These are phyloP conservation scores for Heteropelma amictum DNA, from an alignment of 2,888 invertebrate species.

Conservation along the genomic window DNA sequence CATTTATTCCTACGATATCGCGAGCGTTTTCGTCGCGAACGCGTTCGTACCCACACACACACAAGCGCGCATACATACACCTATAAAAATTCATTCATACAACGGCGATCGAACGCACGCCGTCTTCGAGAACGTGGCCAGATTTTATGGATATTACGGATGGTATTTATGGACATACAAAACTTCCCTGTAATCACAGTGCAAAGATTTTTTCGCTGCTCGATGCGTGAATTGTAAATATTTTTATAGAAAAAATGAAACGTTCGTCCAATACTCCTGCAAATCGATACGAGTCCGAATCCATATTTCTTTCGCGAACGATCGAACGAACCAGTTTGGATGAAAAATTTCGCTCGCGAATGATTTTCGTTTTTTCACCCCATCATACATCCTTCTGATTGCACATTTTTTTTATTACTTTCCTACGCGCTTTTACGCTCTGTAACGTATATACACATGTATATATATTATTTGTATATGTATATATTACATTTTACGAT, in stretches of 20 bases:
- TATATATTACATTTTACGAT: slow-evolving; percentile 20
- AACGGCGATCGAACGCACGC: slow-evolving; percentile 41
- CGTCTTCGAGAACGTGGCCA: slow-evolving; percentile 10
- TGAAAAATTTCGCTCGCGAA: background rate
- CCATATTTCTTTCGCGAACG: too few relatives aligned
- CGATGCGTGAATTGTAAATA: too few relatives aligned
- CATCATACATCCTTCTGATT: background rate
- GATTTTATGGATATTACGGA: background rate
- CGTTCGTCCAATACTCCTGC: too few relatives aligned
- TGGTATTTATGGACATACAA: too few relatives aligned
- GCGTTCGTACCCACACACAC: slow-evolving; percentile 5
- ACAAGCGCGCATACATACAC: slow-evolving; percentile 9
- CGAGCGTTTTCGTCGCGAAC: slow-evolving; percentile 30
- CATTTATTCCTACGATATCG: slow-evolving; percentile 32
- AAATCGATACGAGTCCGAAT: too few relatives aligned
- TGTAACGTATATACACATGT: slow-evolving; percentile 33
- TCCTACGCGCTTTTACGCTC: too few relatives aligned
- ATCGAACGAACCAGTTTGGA: background rate
- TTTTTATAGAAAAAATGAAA: background rate
- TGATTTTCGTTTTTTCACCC: background rate
- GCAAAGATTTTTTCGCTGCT: too few relatives aligned
- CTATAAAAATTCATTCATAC: slow-evolving; percentile 42
- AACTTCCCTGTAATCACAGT: too few relatives aligned
- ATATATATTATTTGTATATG: too few relatives aligned
- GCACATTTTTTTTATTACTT: background rate